Conservation (phyloP, 2,797 vertebrate species). For the Diplodus puntazzo region DNA sequence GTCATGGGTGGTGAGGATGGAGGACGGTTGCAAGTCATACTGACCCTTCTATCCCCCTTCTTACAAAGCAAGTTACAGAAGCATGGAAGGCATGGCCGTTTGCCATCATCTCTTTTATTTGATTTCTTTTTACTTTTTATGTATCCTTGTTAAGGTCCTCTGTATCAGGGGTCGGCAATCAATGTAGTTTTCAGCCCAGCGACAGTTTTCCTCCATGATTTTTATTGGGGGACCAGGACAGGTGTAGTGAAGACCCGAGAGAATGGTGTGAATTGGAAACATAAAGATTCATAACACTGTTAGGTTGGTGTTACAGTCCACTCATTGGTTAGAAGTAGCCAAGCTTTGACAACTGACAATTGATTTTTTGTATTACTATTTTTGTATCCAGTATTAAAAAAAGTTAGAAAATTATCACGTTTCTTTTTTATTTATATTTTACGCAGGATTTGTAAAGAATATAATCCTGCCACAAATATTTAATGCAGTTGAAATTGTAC, state of each 20-base stretch:
- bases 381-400: no score
- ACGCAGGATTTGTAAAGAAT: neutral
- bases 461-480: neutral
- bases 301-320: neutral
- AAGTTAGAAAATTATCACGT: no score
- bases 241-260: neutral
- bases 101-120: constrained; percentile 58
- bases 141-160: constrained; percentile 14
- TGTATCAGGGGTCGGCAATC: constrained; percentile 49
- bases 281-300: neutral
- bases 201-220: neutral
- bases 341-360: no score
- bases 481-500: neutral
- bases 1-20: constrained; percentile 27
- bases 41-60: constrained; percentile 43
- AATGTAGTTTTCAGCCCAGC: constrained; percentile 2
- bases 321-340: no score
- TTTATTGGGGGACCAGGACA: neutral
- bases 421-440: no score
- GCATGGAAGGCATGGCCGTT: constrained; percentile 82
- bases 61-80: constrained; percentile 60
- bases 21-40: constrained; percentile 36
- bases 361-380: no score
- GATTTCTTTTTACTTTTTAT: constrained; percentile 16
- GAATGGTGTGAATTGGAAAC: neutral